A percentile compares a stretch with the other conserved stretches of the same genome.
Conservation (phyloP, 2,113 vertebrate genomes). For the Microtus pennsylvanicus region DNA sequence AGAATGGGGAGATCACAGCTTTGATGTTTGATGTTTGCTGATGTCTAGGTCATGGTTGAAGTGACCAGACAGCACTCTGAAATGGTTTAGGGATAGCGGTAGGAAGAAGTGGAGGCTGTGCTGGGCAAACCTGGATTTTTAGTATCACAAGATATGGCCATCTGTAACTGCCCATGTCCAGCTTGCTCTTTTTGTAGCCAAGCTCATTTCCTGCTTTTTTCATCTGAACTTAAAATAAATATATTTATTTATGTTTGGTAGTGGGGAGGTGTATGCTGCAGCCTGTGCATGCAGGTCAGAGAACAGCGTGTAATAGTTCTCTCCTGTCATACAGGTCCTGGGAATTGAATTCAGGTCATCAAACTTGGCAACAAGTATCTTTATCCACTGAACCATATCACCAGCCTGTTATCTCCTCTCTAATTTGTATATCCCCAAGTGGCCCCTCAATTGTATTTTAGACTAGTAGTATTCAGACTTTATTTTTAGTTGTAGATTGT, state of each 20-base stretch:
- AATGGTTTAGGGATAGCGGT: no score
- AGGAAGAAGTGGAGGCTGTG: not conserved
- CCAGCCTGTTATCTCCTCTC: not conserved
- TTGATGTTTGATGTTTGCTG: not conserved
- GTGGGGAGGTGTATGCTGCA: not conserved
- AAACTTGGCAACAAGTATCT: not conserved
- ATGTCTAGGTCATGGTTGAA: not conserved
- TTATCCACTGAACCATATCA: not conserved
- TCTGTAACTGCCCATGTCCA: not conserved
- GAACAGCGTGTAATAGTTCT: not conserved
- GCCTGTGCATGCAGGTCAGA: not conserved
- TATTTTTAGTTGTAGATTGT: conserved; percentile 38
- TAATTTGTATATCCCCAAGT: not conserved
- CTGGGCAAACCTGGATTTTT: no score
- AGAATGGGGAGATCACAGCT: not conserved
- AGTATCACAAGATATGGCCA: not conserved
- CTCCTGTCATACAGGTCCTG: not conserved
- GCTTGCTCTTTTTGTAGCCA: not conserved
- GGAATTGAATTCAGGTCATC: not conserved
- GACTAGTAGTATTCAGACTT: not conserved
- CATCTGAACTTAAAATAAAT: not conserved
- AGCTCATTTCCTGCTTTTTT: not conserved
- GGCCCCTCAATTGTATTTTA: not conserved
- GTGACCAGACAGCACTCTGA: not conserved
- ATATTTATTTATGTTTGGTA: not conserved